Percentiles rank a stretch among this genome's conserved stretches.
Evolutionary conservation across 1,140 invertebrate species (phyloP).

Genomic region (Streblospio benedicti): DNA sequence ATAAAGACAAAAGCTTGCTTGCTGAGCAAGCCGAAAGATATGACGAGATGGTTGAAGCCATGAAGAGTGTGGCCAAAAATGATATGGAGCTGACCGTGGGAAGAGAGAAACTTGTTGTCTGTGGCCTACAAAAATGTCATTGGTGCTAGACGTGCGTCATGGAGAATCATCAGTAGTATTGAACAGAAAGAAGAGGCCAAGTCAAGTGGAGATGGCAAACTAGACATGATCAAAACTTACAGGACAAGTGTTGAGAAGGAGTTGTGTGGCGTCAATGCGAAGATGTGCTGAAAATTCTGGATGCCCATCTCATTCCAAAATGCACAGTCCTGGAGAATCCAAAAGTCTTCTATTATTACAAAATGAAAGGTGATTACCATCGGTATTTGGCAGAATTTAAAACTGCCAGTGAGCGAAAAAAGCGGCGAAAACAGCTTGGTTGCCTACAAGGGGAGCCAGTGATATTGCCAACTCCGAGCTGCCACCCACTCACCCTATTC

Average conservation of each 20-base stretch:
- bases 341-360: slow-evolving; percentile 98
- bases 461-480: slow-evolving; percentile 94
- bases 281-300: slow-evolving; percentile 74
- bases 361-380: slow-evolving; percentile 98
- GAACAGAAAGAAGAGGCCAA: slow-evolving; percentile 54
- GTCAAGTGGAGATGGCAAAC: neutral
- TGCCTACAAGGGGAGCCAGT: slow-evolving; percentile 92
- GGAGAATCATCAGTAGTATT: no score
- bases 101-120: slow-evolving; percentile 84
- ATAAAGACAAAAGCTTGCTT: slow-evolving; percentile 94
- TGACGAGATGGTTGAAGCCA: slow-evolving; percentile 25
- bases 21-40: slow-evolving; percentile 97
- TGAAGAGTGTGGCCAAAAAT: slow-evolving; percentile 11
- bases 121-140: no score
- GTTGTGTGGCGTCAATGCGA: slow-evolving; percentile 86
- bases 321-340: slow-evolving; percentile 84
- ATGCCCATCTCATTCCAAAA: slow-evolving; percentile 88
- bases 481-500: slow-evolving; percentile 84
- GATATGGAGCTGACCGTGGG: slow-evolving; percentile 10
- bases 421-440: slow-evolving; percentile 90
- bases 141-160: no score
- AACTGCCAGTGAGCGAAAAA: slow-evolving; percentile 83
- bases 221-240: no score
- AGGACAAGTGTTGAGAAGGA: slow-evolving; percentile 51
- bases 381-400: slow-evolving; percentile 95